Evolutionary conservation across 1,140 invertebrate species (phyloP).

Genomic region (Drosophila littoralis): DNA sequence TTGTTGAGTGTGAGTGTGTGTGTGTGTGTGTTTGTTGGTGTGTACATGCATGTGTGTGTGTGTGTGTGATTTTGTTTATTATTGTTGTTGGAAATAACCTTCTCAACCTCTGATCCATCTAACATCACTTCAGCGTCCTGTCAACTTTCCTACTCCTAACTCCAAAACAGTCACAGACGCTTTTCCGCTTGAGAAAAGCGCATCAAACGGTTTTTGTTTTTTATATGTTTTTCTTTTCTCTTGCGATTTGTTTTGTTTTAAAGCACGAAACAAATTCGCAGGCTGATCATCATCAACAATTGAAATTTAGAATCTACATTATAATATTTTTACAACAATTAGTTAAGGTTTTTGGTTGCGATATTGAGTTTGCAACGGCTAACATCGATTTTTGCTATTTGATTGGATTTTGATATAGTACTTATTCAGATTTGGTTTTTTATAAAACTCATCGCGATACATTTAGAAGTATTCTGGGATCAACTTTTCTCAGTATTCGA

Average conservation of each 20-base stretch:
- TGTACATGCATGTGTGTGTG: conserved; percentile 16
- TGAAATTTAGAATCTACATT: conserved; percentile 70
- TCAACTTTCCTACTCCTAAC: conserved; percentile 57
- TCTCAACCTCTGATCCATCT: conserved; percentile 57
- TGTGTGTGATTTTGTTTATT: conserved; percentile 32
- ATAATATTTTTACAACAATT: conserved; percentile 76
- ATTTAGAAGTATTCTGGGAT: conserved; percentile 31
- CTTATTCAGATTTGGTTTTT: conserved; percentile 36
- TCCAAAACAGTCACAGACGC: conserved; percentile 66
- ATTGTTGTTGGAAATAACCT: conserved; percentile 66
- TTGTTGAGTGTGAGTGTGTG: conserved; percentile 13
- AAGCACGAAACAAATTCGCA: conserved; percentile 56
- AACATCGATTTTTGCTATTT: conserved; percentile 71
- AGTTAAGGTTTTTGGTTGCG: conserved; percentile 69
- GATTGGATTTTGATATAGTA: conserved; percentile 63
- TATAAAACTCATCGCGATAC: conserved; percentile 73
- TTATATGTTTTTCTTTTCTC: conserved; percentile 42
- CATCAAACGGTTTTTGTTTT: conserved; percentile 59
- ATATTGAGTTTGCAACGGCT: conserved; percentile 61
- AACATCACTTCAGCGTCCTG: conserved; percentile 50
- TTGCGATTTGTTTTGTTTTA: conserved; percentile 30
- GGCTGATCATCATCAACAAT: conserved; percentile 79
- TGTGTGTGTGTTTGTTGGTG: not conserved
- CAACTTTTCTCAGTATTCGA: conserved; percentile 59
- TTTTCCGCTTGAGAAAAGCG: conserved; percentile 26